Evolutionary conservation across 2,888 invertebrate species (phyloP), one percentile per base, ranked within the genome.

Genomic region (Caenorhabditis sp.): DNA sequence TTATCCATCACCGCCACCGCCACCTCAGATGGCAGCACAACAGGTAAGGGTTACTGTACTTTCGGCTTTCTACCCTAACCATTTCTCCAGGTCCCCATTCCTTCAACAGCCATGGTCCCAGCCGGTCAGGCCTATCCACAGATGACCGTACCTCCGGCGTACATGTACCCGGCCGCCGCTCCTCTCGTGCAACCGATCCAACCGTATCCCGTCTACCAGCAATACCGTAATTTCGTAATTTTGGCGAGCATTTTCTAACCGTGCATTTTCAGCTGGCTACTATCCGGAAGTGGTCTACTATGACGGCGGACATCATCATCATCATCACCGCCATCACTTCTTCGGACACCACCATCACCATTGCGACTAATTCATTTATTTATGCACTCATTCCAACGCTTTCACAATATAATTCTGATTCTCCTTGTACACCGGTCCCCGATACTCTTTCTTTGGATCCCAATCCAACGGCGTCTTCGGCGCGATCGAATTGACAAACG

Each of bases 351-450:
- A 66, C 30, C 66, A 66, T 26, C 73, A 73, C 55, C 73, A 73
- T 13, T 73, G 73, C 35, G 59, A 68, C 27, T 66, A 41, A 35
- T 35, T 35, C 35, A 35, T 35, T 35, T 35, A 35, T 30, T 72
- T n/a, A n/a, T n/a, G n/a, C n/a, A n/a, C n/a, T n/a, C 32, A 71
- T 24, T 59, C 59, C 45, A 76, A 46, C 17, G 43, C 56, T 26
- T 74, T 78, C 17, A 73, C 58, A 45, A 74, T 75, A 41, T 74
- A 75, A 17, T 55, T 50, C 27, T 74, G 48, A 15, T 61, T 61
- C 11, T 27, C 27, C 26, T 72, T 74, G 46, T 78, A 80, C 17
- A 50, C 55, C 3, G 80, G 80, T 46, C 80, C 80, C 2, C 37
- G 39, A 55, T 72, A 80, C 11, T 46, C 43, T 7, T 58, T 39